Evolutionary conservation across 2,888 invertebrate genomes (phyloP).

Genomic region (Macrophya alboannulata): DNA sequence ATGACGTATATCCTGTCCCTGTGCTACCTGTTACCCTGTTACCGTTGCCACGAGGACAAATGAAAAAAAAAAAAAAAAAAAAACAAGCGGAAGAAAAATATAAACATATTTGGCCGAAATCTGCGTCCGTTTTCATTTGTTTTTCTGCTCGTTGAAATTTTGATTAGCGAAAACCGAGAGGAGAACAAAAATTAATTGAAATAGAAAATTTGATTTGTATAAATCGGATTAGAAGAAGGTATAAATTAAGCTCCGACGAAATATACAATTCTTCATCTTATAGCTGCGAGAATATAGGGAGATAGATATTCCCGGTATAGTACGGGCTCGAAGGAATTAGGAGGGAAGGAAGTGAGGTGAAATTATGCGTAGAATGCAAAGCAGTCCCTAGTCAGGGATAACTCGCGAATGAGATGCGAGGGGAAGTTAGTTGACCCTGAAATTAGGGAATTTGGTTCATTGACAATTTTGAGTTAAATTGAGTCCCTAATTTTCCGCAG

Average conservation of each 20-base stretch:
- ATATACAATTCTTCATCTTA: background rate
- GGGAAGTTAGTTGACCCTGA: conserved; percentile 49
- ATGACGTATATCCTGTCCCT: conserved; percentile 73
- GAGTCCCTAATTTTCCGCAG: conserved; percentile 8
- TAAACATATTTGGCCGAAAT: background rate
- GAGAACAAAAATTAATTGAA: background rate
- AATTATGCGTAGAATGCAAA: conserved; percentile 42
- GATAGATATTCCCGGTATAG: background rate
- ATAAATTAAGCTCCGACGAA: background rate
- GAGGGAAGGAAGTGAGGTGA: conserved; percentile 1
- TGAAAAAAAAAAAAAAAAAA: background rate
- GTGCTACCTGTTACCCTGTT: conserved; percentile 71
- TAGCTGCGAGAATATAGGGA: background rate
- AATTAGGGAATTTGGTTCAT: conserved; percentile 46
- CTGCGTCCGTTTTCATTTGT: background rate
- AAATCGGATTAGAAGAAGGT: background rate
- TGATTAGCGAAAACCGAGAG: background rate
- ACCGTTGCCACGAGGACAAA: conserved; percentile 42
- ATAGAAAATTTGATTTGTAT: background rate
- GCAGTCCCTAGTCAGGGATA: conserved; percentile 45
- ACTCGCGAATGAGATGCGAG: conserved; percentile 36
- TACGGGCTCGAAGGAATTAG: background rate
- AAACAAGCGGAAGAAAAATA: background rate
- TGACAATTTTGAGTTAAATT: conserved; percentile 32
- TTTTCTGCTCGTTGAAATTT: background rate